phyloP scores from a whole-genome alignment of 2,113 vertebrate genomes.

The Tyrannus savana region DNA sequence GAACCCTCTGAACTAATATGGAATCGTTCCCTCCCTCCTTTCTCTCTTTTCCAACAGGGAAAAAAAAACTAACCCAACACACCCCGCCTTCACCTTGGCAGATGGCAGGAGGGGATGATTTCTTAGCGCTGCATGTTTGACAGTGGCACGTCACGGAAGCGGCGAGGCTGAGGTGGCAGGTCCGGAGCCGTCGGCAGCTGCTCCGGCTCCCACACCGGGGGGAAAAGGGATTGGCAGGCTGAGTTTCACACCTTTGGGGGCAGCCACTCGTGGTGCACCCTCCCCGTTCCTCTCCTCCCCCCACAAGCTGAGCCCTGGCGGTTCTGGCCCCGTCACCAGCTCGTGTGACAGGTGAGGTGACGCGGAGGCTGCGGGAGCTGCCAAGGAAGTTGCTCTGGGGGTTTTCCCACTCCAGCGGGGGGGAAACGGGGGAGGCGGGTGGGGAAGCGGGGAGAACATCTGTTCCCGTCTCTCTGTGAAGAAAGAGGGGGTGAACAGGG shows the following conservation, averaged over 20 bases:
- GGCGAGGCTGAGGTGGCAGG: constrained; percentile 14
- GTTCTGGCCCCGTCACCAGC: constrained; percentile 39
- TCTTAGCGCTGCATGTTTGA: constrained; percentile 66
- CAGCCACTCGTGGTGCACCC: constrained; percentile 2
- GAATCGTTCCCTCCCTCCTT: neutral
- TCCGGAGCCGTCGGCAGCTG: constrained; percentile 50
- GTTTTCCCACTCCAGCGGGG: neutral
- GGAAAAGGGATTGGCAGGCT: neutral
- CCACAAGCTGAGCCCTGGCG: neutral
- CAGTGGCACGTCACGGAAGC: constrained; percentile 45
- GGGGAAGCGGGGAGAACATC: constrained; percentile 51
- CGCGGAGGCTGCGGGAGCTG: constrained; percentile 4
- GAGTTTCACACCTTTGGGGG: constrained; percentile 22
- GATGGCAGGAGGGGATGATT: constrained; percentile 55
- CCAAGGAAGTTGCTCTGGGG: constrained; percentile 46
- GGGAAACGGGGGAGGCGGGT: neutral
- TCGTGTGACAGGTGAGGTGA: constrained; percentile 69
- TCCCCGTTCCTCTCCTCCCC: neutral
- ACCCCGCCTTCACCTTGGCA: constrained; percentile 39
- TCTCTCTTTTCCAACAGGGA: neutral
- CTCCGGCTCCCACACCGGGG: neutral
- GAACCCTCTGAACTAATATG: neutral
- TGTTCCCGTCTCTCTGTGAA: constrained; percentile 35
- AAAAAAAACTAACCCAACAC: neutral
- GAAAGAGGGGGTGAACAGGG: neutral